phyloP scores from a whole-genome alignment of 2,113 vertebrate genomes.

The Mionectes macconnelli region DNA sequence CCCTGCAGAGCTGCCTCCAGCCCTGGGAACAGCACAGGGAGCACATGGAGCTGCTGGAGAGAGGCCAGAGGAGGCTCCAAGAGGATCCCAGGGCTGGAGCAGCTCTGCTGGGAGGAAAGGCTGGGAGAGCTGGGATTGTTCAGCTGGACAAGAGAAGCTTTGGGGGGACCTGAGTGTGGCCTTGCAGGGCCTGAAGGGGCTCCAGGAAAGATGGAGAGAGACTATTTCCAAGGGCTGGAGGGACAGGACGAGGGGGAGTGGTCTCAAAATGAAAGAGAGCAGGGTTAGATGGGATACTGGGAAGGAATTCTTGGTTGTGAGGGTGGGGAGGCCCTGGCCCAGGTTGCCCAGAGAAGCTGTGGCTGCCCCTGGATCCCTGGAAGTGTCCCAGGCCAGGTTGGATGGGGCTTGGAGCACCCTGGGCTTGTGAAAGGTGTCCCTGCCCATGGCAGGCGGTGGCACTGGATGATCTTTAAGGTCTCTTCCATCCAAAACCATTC shows the following conservation, averaged over 20 bases:
- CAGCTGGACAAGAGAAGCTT: neutral
- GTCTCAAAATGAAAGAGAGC: too few species aligned
- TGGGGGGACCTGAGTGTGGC: too few species aligned
- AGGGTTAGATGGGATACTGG: too few species aligned
- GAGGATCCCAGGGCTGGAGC: neutral
- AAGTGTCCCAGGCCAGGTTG: neutral
- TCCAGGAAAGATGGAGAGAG: too few species aligned
- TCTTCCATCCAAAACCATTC: neutral
- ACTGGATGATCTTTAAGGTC: neutral
- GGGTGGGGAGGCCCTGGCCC: too few species aligned
- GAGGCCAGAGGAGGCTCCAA: neutral
- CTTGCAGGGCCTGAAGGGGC: too few species aligned
- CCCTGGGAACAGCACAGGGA: neutral
- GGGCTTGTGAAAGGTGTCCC: neutral
- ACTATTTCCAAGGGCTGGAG: too few species aligned
- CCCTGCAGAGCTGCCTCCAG: neutral
- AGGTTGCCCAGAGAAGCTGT: too few species aligned
- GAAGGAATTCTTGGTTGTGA: too few species aligned
- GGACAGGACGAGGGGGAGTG: too few species aligned
- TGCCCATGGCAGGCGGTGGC: neutral
- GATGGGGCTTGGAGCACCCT: neutral
- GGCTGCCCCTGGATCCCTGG: neutral
- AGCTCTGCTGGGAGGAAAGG: neutral
- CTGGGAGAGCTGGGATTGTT: neutral
- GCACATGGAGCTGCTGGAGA: neutral